Percentiles rank a stretch among this genome's conserved stretches.
These are phyloP conservation scores for Cyrtorhinus lividipennis DNA, from an alignment of 1,140 invertebrate species.

Conservation along the genomic window DNA sequence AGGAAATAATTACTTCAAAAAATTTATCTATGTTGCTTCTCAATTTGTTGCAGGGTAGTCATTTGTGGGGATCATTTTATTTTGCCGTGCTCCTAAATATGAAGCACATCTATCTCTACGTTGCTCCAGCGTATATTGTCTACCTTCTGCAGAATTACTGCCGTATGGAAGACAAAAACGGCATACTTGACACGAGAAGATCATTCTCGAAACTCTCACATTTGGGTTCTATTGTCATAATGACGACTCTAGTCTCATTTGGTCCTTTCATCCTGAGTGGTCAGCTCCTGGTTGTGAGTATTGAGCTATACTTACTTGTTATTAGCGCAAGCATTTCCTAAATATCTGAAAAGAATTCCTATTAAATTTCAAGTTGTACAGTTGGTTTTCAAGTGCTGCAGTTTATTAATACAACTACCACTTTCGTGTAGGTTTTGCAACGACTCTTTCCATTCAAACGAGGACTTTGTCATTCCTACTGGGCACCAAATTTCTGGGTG, in stretches of 20 bases:
- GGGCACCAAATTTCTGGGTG: conserved; percentile 99
- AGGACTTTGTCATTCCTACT: conserved; percentile 93
- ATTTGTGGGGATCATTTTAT: conserved; percentile 60
- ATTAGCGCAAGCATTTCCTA: too few relatives aligned
- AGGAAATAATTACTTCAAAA: too few relatives aligned
- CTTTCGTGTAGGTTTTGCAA: conserved; percentile 69
- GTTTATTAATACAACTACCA: too few relatives aligned
- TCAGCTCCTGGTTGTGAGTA: conserved; percentile 55
- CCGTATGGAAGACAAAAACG: conserved; percentile 36
- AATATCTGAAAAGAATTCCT: too few relatives aligned
- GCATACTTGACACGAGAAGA: conserved; percentile 31
- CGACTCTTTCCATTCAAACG: conserved; percentile 94
- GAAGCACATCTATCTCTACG: conserved; percentile 95
- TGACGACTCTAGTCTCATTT: conserved; percentile 66
- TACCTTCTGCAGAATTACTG: conserved; percentile 80
- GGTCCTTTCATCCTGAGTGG: conserved; percentile 59
- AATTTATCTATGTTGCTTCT: too few relatives aligned
- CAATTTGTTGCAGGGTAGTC: conserved; percentile 38
- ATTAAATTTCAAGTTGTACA: too few relatives aligned
- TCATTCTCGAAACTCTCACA: conserved; percentile 43
- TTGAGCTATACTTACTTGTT: too few relatives aligned
- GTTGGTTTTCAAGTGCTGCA: too few relatives aligned
- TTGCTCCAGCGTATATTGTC: conserved; percentile 84
- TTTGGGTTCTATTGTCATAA: conserved; percentile 50
- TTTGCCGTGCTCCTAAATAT: conserved; percentile 86